Conservation (phyloP, 2,888 invertebrate genomes). For the Penaeus monodon region DNA sequence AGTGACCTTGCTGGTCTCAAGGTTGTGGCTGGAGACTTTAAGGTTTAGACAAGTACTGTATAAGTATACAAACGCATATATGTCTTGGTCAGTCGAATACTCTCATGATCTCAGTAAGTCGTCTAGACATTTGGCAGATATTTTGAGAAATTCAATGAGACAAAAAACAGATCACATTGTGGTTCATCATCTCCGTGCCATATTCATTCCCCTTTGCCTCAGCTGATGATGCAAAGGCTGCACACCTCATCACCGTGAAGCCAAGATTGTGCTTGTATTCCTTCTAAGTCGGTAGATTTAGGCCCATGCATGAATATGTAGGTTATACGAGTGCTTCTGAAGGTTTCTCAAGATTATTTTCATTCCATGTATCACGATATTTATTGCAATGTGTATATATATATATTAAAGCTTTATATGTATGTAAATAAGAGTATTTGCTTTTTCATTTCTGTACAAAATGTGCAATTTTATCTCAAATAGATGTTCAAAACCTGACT, state of each 20-base stretch:
- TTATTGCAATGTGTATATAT: slow-evolving; percentile 56
- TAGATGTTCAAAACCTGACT: slow-evolving; percentile 38
- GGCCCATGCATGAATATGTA: slow-evolving; percentile 23
- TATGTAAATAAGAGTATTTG: slow-evolving; percentile 48
- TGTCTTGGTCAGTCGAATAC: too few relatives aligned
- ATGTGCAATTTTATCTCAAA: slow-evolving; percentile 56
- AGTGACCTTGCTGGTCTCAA: too few relatives aligned
- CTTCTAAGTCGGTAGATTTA: slow-evolving; percentile 20
- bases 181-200: slow-evolving; percentile 19
- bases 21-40: too few relatives aligned
- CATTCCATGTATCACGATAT: slow-evolving; percentile 38
- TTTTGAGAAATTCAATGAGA: background rate
- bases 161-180: slow-evolving; percentile 14
- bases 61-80: too few relatives aligned
- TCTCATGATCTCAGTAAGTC: background rate
- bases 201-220: background rate
- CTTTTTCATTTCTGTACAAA: slow-evolving; percentile 41
- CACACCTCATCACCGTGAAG: slow-evolving; percentile 17
- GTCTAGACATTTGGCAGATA: background rate
- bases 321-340: slow-evolving; percentile 12
- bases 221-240: background rate
- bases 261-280: slow-evolving; percentile 22
- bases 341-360: background rate
- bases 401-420: slow-evolving; percentile 49
- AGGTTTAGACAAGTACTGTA: too few relatives aligned